Evolutionary conservation across 2,113 vertebrate genomes (phyloP).

Genomic region (Puma concolor): DNA sequence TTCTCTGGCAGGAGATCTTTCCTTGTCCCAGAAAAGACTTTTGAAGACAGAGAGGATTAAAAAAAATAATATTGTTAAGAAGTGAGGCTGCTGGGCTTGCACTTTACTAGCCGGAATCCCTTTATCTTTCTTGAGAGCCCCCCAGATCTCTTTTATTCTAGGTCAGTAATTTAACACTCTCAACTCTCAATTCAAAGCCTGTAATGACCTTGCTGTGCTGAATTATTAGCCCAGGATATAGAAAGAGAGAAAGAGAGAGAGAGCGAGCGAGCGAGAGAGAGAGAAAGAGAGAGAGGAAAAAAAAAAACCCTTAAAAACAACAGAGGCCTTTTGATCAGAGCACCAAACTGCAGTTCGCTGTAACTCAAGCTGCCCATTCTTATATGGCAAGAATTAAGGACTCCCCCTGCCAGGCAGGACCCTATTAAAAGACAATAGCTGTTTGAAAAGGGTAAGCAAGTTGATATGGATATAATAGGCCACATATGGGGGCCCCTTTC

Average conservation of each 20-base stretch:
- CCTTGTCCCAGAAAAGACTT: conserved; percentile 74
- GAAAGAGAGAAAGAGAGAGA: conserved; percentile 62
- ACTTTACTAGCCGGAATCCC: conserved; percentile 77
- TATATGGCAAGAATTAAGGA: conserved; percentile 87
- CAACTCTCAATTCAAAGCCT: conserved; percentile 84
- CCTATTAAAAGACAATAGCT: conserved; percentile 90
- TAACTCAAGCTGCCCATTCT: conserved; percentile 90
- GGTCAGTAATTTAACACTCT: conserved; percentile 87
- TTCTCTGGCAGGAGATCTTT: conserved; percentile 69
- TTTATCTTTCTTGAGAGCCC: conserved; percentile 82
- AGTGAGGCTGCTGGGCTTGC: conserved; percentile 78
- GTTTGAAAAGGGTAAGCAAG: conserved; percentile 89
- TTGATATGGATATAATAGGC: conserved; percentile 90
- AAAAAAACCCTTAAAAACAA: conserved; percentile 80
- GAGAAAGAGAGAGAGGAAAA: conserved; percentile 45
- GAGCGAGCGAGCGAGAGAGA: conserved; percentile 39
- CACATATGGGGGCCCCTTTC: conserved; percentile 87
- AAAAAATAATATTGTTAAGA: conserved; percentile 79
- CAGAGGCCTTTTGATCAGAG: conserved; percentile 90
- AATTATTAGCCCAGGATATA: conserved; percentile 84
- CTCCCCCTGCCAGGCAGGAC: conserved; percentile 86
- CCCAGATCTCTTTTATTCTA: conserved; percentile 81
- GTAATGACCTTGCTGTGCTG: conserved; percentile 82
- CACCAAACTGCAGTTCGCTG: conserved; percentile 85
- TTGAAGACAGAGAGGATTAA: conserved; percentile 81